Conservation (phyloP, 1,140 invertebrate genomes). For the Oscheius sp. region DNA sequence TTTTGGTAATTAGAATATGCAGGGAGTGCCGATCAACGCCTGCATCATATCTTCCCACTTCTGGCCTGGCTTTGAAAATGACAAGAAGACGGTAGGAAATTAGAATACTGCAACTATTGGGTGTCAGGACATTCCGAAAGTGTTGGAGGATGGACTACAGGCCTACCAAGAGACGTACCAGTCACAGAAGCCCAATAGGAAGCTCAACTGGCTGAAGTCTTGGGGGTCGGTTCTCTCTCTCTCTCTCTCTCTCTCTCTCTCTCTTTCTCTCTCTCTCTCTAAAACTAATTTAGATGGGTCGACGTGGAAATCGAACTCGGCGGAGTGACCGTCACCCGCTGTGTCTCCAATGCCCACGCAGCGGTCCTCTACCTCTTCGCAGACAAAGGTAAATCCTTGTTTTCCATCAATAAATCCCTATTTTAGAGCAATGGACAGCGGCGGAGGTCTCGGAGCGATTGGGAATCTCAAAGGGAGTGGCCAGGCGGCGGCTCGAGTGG, state of each 20-base stretch:
- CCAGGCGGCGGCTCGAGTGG: slow-evolving; percentile 77
- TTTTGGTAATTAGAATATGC: slow-evolving; percentile 42
- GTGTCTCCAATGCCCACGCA: slow-evolving; percentile 86
- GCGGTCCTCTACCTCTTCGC: slow-evolving; percentile 92
- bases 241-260: not conserved
- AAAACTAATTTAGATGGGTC: slow-evolving; percentile 78
- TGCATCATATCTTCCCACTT: slow-evolving; percentile 95
- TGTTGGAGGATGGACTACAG: slow-evolving; percentile 77
- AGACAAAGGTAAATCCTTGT: slow-evolving; percentile 70
- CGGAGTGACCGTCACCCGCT: slow-evolving; percentile 76
- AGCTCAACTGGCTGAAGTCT: slow-evolving; percentile 61
- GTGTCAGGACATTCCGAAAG: slow-evolving; percentile 71
- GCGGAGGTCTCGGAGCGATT: slow-evolving; percentile 22
- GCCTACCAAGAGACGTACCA: slow-evolving; percentile 88
- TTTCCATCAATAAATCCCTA: slow-evolving; percentile 31
- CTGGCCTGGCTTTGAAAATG: slow-evolving; percentile 94
- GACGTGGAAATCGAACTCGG: slow-evolving; percentile 86
- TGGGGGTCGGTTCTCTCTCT: not conserved
- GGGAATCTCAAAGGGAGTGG: slow-evolving; percentile 71
- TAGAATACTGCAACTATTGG: not conserved
- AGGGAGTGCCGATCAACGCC: slow-evolving; percentile 73
- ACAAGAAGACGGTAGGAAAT: slow-evolving; percentile 69
- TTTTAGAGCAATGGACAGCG: slow-evolving; percentile 39
- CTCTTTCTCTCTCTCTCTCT: not conserved
- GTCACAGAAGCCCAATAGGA: slow-evolving; percentile 89